Base-by-base conservation (phyloP, 2,113 vertebrate genomes). In the Nesogale talazaci region DNA sequence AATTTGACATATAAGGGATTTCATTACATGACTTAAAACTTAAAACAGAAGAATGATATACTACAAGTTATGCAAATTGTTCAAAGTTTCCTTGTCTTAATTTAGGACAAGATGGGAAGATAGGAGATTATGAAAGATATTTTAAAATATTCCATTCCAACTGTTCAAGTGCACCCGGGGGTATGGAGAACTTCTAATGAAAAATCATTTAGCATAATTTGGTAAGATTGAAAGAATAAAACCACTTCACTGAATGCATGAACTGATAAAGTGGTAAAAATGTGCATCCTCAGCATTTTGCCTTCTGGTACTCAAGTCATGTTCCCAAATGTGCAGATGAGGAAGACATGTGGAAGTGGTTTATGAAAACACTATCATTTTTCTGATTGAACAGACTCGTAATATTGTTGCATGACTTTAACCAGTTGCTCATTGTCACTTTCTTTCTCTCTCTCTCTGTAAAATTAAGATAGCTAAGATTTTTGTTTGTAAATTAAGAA, bases 1-100 rank as follows among this genome's bases (percentile, higher is more conserved):
- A 36, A 57, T 83, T 59, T 36, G 52, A 72, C 52, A 78, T 29
- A 34, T 20, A 34, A 31, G 42, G 40, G 19, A 69, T 88, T n/a
- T 74, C 63, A 52, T 57, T 75, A 77, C 1, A 70, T 72, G 78
- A 56, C 16, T 93, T 91, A 88, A 94, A 72, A 56, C 16, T 93
- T 91, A 88, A 94, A 72, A 91, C 14, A 74, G 74, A 84, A 90
- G 25, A 88, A 40, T 59, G 6, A 10, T 65, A 57, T 25, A 29
- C 92, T 61, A 38, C 14, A 42, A n/a, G 15, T 11, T 76, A 34
- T 79, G 5, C 27, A 29, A 59, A 42, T 72, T 84, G 14, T 7
- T 20, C 22, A 83, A 52, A 12, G 10, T 52, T 52, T 52, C 14
- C 46, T 52, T 52, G 46, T 52, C 5, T 52, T 52, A 52, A 52